Conservation (phyloP, 2,113 vertebrate genomes). For the Hystrix brachyura region DNA sequence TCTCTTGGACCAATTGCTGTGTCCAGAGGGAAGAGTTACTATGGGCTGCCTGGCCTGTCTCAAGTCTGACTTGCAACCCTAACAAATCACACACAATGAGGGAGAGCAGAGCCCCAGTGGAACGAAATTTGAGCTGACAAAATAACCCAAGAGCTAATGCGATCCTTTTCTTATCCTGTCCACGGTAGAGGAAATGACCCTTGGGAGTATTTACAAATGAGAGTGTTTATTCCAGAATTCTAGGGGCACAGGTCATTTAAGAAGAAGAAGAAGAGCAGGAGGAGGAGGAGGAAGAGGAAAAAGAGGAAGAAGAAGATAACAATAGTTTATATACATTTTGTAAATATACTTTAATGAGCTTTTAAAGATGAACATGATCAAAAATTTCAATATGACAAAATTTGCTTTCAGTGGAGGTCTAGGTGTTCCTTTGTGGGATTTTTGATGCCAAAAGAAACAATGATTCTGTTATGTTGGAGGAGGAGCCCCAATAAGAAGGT, state of each 20-base stretch:
- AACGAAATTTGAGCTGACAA: conserved; percentile 13
- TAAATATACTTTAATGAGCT: background rate
- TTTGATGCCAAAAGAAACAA: background rate
- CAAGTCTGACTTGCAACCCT: background rate
- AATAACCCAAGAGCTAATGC: background rate
- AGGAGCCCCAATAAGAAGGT: background rate
- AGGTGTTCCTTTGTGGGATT: background rate
- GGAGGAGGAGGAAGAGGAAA: background rate
- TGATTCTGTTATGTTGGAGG: background rate
- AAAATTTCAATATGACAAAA: conserved; percentile 22
- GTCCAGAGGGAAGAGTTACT: conserved; percentile 35
- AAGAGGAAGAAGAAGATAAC: background rate
- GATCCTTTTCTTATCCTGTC: background rate
- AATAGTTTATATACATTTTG: background rate
- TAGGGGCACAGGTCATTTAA: background rate
- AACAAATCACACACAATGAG: background rate
- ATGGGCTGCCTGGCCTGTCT: background rate
- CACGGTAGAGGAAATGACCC: background rate
- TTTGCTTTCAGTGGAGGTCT: background rate
- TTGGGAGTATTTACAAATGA: background rate
- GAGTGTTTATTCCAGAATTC: conserved; percentile 7
- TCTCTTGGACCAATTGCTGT: background rate
- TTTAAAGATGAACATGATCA: background rate
- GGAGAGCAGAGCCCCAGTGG: background rate
- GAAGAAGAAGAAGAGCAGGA: background rate